Evolutionary conservation across 2,797 vertebrate genomes (phyloP).

Genomic region (Acipenser transmontanus): DNA sequence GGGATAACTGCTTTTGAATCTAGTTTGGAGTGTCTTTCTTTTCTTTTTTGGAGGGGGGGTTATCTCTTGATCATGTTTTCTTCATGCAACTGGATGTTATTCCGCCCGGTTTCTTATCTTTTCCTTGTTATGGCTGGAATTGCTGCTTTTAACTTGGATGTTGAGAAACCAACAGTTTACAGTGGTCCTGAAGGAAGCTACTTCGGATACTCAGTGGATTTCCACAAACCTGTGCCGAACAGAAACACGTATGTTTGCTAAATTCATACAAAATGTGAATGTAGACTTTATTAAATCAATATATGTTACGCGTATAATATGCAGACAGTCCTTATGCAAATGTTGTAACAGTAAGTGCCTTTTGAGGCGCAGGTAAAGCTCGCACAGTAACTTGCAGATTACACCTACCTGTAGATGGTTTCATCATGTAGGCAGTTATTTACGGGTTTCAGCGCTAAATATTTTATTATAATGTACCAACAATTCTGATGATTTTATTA

Average conservation of each 20-base stretch:
- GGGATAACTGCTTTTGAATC: slow-evolving; percentile 27
- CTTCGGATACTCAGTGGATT: slow-evolving; percentile 93
- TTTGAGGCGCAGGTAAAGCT: no score
- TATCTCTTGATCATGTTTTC: neutral
- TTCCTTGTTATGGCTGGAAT: slow-evolving; percentile 45
- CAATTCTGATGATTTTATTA: no score
- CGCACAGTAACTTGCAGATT: no score
- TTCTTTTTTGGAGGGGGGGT: slow-evolving; percentile 7
- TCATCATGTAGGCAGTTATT: no score
- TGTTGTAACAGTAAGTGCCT: no score
- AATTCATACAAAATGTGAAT: no score
- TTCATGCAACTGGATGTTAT: slow-evolving; percentile 37
- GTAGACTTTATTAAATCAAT: no score
- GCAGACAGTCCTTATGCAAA: no score
- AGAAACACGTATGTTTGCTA: slow-evolving; percentile 71
- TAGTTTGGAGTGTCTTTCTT: neutral
- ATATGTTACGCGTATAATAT: no score
- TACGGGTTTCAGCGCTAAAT: no score
- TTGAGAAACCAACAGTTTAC: slow-evolving; percentile 73
- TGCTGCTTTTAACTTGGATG: slow-evolving; percentile 81
- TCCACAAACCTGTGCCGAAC: slow-evolving; percentile 73
- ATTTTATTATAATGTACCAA: no score
- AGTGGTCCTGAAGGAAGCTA: slow-evolving; percentile 84
- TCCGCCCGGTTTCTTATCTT: slow-evolving; percentile 42
- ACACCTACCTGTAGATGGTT: no score